A percentile compares a stretch with the other conserved stretches of the same genome.
Evolutionary conservation across 2,113 vertebrate species (phyloP).

Genomic region (Tragelaphus strepsiceros): DNA sequence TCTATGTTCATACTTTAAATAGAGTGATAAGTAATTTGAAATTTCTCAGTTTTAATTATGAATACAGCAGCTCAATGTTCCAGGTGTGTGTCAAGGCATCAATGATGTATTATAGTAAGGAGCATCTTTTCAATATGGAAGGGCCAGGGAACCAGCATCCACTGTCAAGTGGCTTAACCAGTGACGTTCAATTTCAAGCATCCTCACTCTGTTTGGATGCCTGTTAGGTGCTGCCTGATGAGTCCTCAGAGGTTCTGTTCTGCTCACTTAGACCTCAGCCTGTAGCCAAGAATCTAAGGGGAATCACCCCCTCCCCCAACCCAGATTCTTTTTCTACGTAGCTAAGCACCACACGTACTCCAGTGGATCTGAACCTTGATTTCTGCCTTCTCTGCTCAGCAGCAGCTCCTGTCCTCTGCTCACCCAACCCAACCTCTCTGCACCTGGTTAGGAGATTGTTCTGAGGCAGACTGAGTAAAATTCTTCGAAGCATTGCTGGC

Average conservation of each 20-base stretch:
- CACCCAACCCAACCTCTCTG: background rate
- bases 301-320: fast-evolving
- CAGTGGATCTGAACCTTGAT: background rate
- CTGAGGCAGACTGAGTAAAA: background rate
- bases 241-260: background rate
- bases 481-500: background rate
- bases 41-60: background rate
- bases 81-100: too few species aligned
- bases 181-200: background rate
- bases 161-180: background rate
- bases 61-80: background rate
- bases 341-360: too few species aligned
- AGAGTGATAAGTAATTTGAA: background rate
- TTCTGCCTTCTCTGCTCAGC: background rate
- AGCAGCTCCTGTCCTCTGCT: too few species aligned
- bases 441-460: background rate
- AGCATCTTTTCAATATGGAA: too few species aligned
- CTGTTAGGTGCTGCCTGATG: background rate
- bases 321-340: too few species aligned
- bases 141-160: background rate
- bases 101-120: background rate
- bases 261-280: background rate
- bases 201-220: background rate
- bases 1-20: background rate
- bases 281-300: background rate